These are phyloP conservation scores for Propithecus perrieri DNA, from an alignment of 2,797 vertebrate species.

Conservation along the genomic window DNA sequence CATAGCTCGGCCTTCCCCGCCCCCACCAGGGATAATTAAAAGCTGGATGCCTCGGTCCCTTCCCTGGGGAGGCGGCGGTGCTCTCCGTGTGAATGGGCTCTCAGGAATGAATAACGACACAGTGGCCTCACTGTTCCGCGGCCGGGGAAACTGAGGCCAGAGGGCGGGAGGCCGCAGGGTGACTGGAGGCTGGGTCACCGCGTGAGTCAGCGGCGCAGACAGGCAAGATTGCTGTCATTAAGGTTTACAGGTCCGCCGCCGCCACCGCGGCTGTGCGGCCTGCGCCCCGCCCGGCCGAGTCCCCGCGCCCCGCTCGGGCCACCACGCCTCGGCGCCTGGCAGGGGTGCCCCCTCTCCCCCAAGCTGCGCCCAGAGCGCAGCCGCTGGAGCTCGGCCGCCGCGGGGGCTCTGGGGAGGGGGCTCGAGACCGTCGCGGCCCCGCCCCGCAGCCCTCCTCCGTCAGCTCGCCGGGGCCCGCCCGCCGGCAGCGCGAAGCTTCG, in stretches of 20 bases:
- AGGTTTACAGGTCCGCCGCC: conserved; percentile 76
- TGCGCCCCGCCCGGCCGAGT: conserved; percentile 58
- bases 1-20: background rate
- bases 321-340: conserved; percentile 24
- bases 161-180: conserved; percentile 65
- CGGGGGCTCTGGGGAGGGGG: background rate
- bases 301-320: conserved; percentile 18
- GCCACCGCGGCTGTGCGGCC: conserved; percentile 67
- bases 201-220: conserved; percentile 77
- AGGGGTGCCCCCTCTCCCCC: conserved; percentile 13
- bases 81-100: conserved; percentile 52
- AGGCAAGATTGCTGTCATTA: conserved; percentile 75
- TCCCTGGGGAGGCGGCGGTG: conserved; percentile 54
- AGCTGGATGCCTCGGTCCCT: conserved; percentile 54
- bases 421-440: background rate
- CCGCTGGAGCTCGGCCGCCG: background rate
- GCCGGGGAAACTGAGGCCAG: conserved; percentile 79
- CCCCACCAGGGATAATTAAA: conserved; percentile 56
- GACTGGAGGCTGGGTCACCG: conserved; percentile 77
- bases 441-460: no score
- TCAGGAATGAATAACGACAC: conserved; percentile 67
- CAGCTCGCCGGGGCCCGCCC: background rate
- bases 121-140: conserved; percentile 66
- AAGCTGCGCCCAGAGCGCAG: background rate
- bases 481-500: background rate